Base-by-base conservation (phyloP, 2,113 vertebrate genomes). In the Ahaetulla prasina region DNA sequence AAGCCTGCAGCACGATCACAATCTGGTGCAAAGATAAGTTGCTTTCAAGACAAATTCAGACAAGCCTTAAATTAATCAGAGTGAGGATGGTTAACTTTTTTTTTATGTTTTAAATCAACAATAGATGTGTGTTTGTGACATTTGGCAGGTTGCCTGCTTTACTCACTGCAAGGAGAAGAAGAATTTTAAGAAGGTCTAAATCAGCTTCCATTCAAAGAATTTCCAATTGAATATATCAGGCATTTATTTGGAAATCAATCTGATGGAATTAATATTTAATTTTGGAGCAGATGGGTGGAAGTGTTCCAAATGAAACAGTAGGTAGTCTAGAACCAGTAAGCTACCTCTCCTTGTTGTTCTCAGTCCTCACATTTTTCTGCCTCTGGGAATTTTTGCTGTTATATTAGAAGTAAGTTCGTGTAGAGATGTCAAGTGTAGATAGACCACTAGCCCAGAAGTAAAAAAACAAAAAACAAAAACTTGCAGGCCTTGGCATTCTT, bases 11-110 rank as follows among this genome's bases (percentile, higher is more conserved):
- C 68, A 50, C 50, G 68, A 80, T 80, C 39, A 91, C 54, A 94
- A 63, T 92, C 84, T 95, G 30, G 47, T 95, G 93, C 94, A 92
- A 94, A 22, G 4, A 96, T 49, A 93, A 91, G 92, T 93, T 0
- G 60, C 92, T 95, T 96, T 94, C 7, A 87, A 89, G 68, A 89
- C 52, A 90, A 93, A 91, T 50, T 93, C 85, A 94, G 91, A 85
- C 2, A 63, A 50, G 22, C 88, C 35, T 95, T 94, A 94, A 93
- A 92, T 94, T 95, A 93, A 90, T 92, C 18, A 60, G 90, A 85
- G 53, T 20, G 90, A 85, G 8, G 16, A n/a, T 85, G 50, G 49
- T 85, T 93, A 45, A 47, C 94, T 25, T 88, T 50, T 11, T 60
- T 91, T 87, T 88, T 52, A 54, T 30, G 8, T 85, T 60, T 35